These are phyloP conservation scores for Pseudococcus longispinus DNA, from an alignment of 2,888 invertebrate species.

Conservation along the genomic window DNA sequence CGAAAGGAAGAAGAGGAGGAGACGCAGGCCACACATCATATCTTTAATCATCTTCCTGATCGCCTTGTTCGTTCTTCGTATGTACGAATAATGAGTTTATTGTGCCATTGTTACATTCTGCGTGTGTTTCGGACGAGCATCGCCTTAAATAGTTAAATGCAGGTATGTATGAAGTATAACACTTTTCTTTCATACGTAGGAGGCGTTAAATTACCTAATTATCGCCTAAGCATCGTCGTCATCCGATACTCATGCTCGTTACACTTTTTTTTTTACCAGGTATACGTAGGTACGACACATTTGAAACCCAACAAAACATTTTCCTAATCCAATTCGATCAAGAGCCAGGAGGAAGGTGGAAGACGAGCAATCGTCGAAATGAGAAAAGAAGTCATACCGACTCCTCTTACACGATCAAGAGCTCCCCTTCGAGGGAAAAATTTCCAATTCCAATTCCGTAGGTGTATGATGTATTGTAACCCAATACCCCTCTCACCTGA, in stretches of 20 bases:
- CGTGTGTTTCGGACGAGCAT: background rate
- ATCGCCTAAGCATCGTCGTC: background rate
- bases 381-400: background rate
- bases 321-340: background rate
- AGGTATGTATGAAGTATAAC: background rate
- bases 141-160: background rate
- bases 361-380: background rate
- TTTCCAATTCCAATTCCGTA: background rate
- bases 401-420: too few relatives aligned
- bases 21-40: background rate
- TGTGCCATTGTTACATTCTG: background rate
- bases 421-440: background rate
- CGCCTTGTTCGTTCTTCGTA: background rate
- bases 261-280: background rate
- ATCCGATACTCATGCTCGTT: background rate
- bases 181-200: background rate
- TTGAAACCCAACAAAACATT: background rate
- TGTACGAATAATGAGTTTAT: background rate
- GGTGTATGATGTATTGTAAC: background rate
- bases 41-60: background rate
- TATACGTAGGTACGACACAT: background rate
- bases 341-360: background rate
- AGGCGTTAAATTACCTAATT: slow-evolving; percentile 36
- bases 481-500: background rate
- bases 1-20: background rate